Base-by-base conservation (phyloP, 1,140 invertebrate species). In the Drosophila fuyamai region DNA sequence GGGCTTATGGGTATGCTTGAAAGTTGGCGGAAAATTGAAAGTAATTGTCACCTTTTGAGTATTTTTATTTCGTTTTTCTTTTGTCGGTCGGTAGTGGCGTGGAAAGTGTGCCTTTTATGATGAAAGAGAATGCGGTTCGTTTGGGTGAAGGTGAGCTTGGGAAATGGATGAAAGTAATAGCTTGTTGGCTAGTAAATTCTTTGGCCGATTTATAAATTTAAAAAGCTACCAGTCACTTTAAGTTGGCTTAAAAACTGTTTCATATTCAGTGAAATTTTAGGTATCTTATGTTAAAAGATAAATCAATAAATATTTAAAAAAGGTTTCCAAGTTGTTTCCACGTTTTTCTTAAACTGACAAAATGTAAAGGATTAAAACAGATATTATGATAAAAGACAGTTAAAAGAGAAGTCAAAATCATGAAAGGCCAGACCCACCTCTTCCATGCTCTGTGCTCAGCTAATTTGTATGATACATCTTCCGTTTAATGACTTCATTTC, bases 21-120 rank as follows among this genome's bases (percentile, higher is more conserved):
- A 67, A 60, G 68, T 70, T 67, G 61, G 51, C 60, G 67, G 48
- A 83, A 89, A 89, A 89, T 81, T 76, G 84, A 89, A 89, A 90
- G 84, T 90, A 90, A 89, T 90, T 84, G 84, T 89, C 84, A 84
- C 84, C 84, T 89, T 70, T 76, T 48, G 48, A 62, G 74, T 81
- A 58, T 58, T 71, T 72, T 43, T 44, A 71, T 72, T 71, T 71
- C 68, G 44, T 35, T 58, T 72, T 72, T n/a, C 27, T 56, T 35
- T 48, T 46, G 41, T 32, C 48, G 35, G 23, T 38, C 38, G 63
- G 48, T 13, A 38, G 18, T 60, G 79, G 46, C 58, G 56, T 67
- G 62, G 76, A 83, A 82, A 83, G 81, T 76, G 63, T 65, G 58
- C 71, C 57, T 59, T 55, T 51, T 58, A 36, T 41, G 53, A 43